Percentiles rank a stretch among this genome's conserved stretches.
phyloP scores from a whole-genome alignment of 1,140 invertebrate genomes.

The Eciton burchellii region DNA sequence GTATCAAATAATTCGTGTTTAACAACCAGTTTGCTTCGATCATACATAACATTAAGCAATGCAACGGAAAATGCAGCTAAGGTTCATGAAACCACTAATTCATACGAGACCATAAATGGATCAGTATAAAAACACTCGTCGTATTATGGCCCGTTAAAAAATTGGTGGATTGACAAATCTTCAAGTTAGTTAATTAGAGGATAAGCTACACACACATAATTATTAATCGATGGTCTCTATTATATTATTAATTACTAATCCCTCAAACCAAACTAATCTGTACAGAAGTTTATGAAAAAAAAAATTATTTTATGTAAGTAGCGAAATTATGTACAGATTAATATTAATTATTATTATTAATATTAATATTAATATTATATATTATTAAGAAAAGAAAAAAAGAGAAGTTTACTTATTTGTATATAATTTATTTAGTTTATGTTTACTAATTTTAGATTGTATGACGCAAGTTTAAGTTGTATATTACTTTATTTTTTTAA shows the following conservation, averaged over 20 bases:
- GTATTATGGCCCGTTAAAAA: constrained; percentile 77
- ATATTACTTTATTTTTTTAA: constrained; percentile 65
- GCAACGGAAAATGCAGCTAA: constrained; percentile 32
- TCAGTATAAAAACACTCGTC: constrained; percentile 66
- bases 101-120: constrained; percentile 72
- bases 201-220: constrained; percentile 42
- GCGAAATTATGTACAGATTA: constrained; percentile 65
- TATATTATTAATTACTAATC: constrained; percentile 58
- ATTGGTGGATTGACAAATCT: constrained; percentile 67
- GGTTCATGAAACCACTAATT: constrained; percentile 41
- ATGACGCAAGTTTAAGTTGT: constrained; percentile 50
- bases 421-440: constrained; percentile 71
- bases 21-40: constrained; percentile 59
- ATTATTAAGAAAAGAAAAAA: constrained; percentile 62
- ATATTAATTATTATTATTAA: constrained; percentile 66
- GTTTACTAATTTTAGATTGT: constrained; percentile 63
- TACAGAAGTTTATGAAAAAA: constrained; percentile 46
- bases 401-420: constrained; percentile 69
- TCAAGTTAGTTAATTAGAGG: constrained; percentile 50
- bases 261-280: constrained; percentile 64
- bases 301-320: constrained; percentile 54
- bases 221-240: neutral
- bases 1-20: neutral
- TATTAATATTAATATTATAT: constrained; percentile 65
- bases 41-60: constrained; percentile 33